phyloP scores from a whole-genome alignment of 2,113 vertebrate species.

The Callospermophilus lateralis region DNA sequence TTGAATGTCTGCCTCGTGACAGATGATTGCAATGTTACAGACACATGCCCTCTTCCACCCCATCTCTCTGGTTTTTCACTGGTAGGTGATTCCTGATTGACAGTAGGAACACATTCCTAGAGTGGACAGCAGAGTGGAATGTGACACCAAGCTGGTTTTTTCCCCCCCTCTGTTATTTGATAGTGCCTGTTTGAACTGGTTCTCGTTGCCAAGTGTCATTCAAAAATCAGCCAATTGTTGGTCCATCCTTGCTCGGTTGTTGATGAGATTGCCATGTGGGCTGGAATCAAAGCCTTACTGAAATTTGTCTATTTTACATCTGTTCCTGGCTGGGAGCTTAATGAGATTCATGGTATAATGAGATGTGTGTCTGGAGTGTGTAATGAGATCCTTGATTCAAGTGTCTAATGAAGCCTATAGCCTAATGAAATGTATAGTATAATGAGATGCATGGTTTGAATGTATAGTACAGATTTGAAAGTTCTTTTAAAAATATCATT shows the following conservation, averaged over 20 bases:
- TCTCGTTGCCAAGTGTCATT: conserved; percentile 77
- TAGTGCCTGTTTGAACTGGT: conserved; percentile 65
- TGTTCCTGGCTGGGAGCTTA: conserved; percentile 79
- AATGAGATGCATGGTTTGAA: conserved; percentile 76
- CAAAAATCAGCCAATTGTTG: conserved; percentile 81
- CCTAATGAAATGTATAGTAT: conserved; percentile 81
- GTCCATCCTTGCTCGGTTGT: conserved; percentile 67
- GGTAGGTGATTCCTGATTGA: conserved; percentile 77
- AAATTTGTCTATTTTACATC: conserved; percentile 83
- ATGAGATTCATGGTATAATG: conserved; percentile 82
- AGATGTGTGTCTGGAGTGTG: conserved; percentile 84
- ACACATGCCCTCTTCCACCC: conserved; percentile 59
- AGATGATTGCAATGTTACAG: conserved; percentile 73
- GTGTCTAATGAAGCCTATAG: conserved; percentile 83
- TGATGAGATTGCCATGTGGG: conserved; percentile 79
- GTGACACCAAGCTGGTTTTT: conserved; percentile 76
- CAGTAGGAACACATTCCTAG: conserved; percentile 63
- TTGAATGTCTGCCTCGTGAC: conserved; percentile 63
- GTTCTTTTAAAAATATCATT: conserved; percentile 62
- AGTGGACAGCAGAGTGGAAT: conserved; percentile 74
- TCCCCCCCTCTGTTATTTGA: conserved; percentile 72
- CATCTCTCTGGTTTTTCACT: conserved; percentile 61
- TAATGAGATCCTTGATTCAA: conserved; percentile 85
- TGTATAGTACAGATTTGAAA: conserved; percentile 68
- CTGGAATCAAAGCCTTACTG: conserved; percentile 75